Evolutionary conservation across 2,888 invertebrate genomes (phyloP), one percentile per base, ranked within the genome.

Genomic region (Lycaena phlaeas): DNA sequence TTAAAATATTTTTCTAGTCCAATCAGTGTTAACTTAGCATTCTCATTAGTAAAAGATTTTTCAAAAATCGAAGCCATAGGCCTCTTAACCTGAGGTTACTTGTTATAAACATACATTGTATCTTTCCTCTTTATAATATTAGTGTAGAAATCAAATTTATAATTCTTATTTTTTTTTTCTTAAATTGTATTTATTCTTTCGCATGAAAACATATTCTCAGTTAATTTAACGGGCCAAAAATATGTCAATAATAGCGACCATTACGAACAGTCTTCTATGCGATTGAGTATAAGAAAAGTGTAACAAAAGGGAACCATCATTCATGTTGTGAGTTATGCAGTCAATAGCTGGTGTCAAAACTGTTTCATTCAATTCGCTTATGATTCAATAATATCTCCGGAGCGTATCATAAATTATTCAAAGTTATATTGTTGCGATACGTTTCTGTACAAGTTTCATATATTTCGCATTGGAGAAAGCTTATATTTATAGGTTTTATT

Each of bases 341-440:
- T 75, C 78, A 79, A 79, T 79, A 61, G 68, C 64, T 61, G 68
- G 70, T 75, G 77, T 77, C 79, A 75, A 69, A 74, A 74, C 65
- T 59, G 62, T 62, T 60, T 53, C 68, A 74, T 78, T 79, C 70
- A 78, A 60, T 60, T 65, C 71, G 64, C 71, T 71, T 72, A 81
- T 77, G 74, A 78, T 78, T 79, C 74, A 77, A 72, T 72, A 75
- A 60, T 53, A 48, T 50, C 49, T 46, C 50, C 46, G 46, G 44
- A 46, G 36, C 45, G 45, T 43, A 22, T 45, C 46, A 49, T 49
- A 48, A 48, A 49, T 47, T 47, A 48, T 51, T 52, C 44, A 48
- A 46, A 29, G 39, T 42, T 41, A 47, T 43, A 40, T 38, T 43
- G 43, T 39, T 30, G 38, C 27, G 36, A 28, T 43, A 28, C 40